These are phyloP conservation scores for Halocaridina rubra DNA, from an alignment of 2,888 invertebrate species.

Conservation along the genomic window DNA sequence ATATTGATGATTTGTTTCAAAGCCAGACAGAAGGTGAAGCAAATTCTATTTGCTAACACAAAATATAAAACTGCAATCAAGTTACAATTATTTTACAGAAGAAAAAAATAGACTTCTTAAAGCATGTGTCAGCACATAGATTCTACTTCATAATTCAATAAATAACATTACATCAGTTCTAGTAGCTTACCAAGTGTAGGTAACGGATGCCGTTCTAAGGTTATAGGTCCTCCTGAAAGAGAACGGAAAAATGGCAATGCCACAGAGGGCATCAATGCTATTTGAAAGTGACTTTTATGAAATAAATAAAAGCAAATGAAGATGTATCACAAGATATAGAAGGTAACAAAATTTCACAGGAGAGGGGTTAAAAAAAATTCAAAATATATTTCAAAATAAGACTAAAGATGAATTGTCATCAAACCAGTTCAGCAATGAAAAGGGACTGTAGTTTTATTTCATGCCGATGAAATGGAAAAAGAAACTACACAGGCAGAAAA, in stretches of 20 bases:
- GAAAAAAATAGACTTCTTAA: too few relatives aligned
- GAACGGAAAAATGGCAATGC: slow-evolving; percentile 12
- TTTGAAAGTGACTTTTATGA: not conserved
- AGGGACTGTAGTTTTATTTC: too few relatives aligned
- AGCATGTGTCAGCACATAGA: too few relatives aligned
- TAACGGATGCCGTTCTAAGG: slow-evolving; percentile 2
- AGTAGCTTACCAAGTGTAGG: slow-evolving; percentile 21
- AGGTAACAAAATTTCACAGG: not conserved
- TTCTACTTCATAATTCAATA: not conserved
- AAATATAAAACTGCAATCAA: too few relatives aligned
- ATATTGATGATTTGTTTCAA: too few relatives aligned
- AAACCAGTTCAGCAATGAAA: too few relatives aligned
- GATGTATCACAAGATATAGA: not conserved
- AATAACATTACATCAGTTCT: slow-evolving; percentile 13
- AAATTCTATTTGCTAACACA: slow-evolving; percentile 9
- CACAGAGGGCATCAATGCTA: slow-evolving; percentile 11
- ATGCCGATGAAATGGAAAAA: too few relatives aligned
- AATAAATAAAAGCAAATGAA: not conserved
- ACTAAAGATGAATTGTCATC: too few relatives aligned
- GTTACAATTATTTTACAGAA: too few relatives aligned
- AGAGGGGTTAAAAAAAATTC: too few relatives aligned
- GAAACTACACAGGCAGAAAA: too few relatives aligned
- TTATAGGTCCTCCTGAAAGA: slow-evolving; percentile 23
- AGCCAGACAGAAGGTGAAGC: slow-evolving; percentile 1
- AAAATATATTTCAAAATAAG: too few relatives aligned